Evolutionary conservation across 1,140 invertebrate genomes (phyloP), one percentile per base, ranked within the genome.

Genomic region (Spodoptera frugiperda): DNA sequence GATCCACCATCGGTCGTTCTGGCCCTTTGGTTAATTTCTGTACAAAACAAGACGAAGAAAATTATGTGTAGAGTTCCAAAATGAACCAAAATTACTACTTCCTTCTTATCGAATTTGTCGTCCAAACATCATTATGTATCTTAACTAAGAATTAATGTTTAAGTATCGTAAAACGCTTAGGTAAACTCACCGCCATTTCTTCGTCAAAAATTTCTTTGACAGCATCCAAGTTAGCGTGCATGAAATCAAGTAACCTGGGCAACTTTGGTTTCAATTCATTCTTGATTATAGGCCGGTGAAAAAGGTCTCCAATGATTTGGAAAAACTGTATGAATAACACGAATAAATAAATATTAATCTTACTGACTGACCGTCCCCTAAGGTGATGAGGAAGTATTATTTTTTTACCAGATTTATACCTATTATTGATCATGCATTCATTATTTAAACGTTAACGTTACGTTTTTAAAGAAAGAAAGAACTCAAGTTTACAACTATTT

Each of bases 241-340:
- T 95, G 77, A 96, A 81, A 54, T 87, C 83, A 9, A 93, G 65
- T 10, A 94, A 53, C 53, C 83, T 87, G 0, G 79, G 65, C 17
- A 93, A 78, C 68, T 93, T 94, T 1, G 94, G 91, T 78, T 91
- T 91, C 11, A 94, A 78, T 74, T 94, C 96, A 12, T 95, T 91
- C 81, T 95, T 95, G 57, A 98, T 97, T 17, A 96, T 93, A 3
- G 97, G 96, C 44, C 97, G 94, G 30, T 97, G 95, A 39, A 97
- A 93, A 46, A 98, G 92, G 63, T 95, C 95, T 8, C 97, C 97
- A 77, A 97, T 95, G 10, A 97, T 96, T 92, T 97, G 96, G 53
- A 97, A 95, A 49, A 98, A 95, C 95, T 97, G 94, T n/a, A 78
- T 49, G 61, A 4, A 19, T 57, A 39, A 39, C 44, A 25, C 44